Base-by-base conservation (phyloP, 2,113 vertebrate species). In the Paraplagusia blochii region DNA sequence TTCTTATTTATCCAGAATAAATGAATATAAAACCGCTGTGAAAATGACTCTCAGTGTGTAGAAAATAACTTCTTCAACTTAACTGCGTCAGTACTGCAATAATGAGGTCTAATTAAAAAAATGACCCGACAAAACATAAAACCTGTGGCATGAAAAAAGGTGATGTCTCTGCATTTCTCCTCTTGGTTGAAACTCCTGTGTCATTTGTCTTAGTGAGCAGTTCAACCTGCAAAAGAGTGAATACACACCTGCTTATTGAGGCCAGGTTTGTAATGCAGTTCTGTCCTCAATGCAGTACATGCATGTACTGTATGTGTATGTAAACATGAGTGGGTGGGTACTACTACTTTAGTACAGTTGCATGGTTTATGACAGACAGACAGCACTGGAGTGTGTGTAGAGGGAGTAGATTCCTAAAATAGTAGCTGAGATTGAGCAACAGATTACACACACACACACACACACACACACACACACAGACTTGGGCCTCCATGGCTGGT, bases 221-320 rank as follows among this genome's bases (percentile, higher is more conserved):
- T 1, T 0, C 8, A 11, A 13, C 22, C 19, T 11, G 4, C 18
- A 40, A 66, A 43, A 67, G 53, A 73, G 46, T 36, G 50, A 58
- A 67, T 64, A 67, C 60, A 67, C 81, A 81, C 81, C 69, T 79
- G 64, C 63, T 59, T 86, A 88, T 77, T 77, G 80, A 86, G 22
- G 22, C 22, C 22, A 29, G 22, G 22, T 29, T 29, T 29, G 3
- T 29, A 29, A 29, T 29, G 22, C 22, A 29, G 22, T 29, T 29
- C 22, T 29, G 22, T 29, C 22, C 22, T 29, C 2, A 29, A 29
- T 29, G 6, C 22, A 29, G n/a, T 74, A 51, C 44, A 38, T 43
- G n/a, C 44, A 29, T 18, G 13, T 69, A 15, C 13, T 36, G 12
- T 45, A 13, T 16, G 34, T 44, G 34, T 46, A 4, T 39, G 22